Conservation (phyloP, 2,797 vertebrate species). For the Pterois miles region DNA sequence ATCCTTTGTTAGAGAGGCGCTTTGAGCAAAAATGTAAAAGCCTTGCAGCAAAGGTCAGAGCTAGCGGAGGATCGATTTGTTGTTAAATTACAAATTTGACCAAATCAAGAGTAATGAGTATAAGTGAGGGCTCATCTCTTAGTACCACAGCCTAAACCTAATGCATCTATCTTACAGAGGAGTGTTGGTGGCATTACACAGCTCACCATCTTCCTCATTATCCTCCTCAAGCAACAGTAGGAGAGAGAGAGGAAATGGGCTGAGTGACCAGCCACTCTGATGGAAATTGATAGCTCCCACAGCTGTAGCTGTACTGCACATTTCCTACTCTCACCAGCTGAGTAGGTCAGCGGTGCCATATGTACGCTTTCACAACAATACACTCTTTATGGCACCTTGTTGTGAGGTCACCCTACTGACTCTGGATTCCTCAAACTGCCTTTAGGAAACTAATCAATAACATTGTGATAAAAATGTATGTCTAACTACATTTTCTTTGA, state of each 20-base stretch:
- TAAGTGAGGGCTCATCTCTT: conserved; percentile 67
- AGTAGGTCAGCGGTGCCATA: conserved; percentile 29
- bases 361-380: conserved; percentile 32
- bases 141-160: conserved; percentile 51
- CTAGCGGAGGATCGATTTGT: conserved; percentile 71
- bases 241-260: conserved; percentile 48
- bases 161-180: conserved; percentile 66
- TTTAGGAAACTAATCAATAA: neutral
- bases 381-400: conserved; percentile 18
- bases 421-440: neutral
- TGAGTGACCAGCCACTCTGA: conserved; percentile 67
- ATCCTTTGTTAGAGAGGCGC: conserved; percentile 19
- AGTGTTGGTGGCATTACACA: conserved; percentile 63
- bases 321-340: conserved; percentile 56
- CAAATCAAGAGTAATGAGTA: conserved; percentile 79
- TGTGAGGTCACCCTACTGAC: conserved; percentile 19
- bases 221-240: conserved; percentile 57
- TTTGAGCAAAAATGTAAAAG: conserved; percentile 69
- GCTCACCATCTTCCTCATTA: conserved; percentile 70
- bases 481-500: neutral
- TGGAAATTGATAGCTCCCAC: conserved; percentile 72
- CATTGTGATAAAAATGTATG: neutral
- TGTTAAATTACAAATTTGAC: conserved; percentile 79
- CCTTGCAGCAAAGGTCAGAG: conserved; percentile 71
- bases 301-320: conserved; percentile 57